Evolutionary conservation across 2,113 vertebrate species (phyloP).

Genomic region (Ibidorhyncha struthersii): DNA sequence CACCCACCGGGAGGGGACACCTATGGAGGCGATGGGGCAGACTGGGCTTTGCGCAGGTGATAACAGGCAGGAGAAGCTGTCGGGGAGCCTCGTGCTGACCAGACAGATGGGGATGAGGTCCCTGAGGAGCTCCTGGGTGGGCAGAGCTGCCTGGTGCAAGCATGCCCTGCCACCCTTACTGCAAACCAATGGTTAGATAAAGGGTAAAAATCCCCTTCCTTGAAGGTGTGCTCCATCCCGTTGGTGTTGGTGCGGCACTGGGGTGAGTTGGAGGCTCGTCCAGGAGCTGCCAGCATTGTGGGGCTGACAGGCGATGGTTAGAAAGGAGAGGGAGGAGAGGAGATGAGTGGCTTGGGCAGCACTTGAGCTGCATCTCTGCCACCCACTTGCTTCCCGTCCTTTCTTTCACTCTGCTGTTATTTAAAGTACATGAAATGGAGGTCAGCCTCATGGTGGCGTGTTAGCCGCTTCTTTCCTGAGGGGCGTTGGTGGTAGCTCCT

Average conservation of each 20-base stretch:
- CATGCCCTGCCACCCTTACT: neutral
- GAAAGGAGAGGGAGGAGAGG: neutral
- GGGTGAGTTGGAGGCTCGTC: neutral
- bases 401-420: neutral
- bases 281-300: neutral
- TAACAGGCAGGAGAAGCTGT: neutral
- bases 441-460: neutral
- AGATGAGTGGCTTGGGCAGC: neutral
- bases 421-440: neutral
- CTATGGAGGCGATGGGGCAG: neutral
- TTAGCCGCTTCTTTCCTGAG: neutral
- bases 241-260: rapidly evolving
- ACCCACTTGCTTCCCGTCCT: neutral
- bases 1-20: rapidly evolving
- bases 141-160: neutral
- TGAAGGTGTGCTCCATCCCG: neutral
- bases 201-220: neutral
- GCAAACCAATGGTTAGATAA: neutral
- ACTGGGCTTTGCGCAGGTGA: neutral
- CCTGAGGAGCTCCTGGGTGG: neutral
- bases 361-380: neutral
- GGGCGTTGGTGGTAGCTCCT: neutral
- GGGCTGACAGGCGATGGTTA: rapidly evolving
- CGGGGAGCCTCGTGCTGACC: neutral
- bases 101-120: neutral